Evolutionary conservation across 1,140 invertebrate species (phyloP), one percentile per base, ranked within the genome.

Genomic region (Trachymyrmex septentrionalis): DNA sequence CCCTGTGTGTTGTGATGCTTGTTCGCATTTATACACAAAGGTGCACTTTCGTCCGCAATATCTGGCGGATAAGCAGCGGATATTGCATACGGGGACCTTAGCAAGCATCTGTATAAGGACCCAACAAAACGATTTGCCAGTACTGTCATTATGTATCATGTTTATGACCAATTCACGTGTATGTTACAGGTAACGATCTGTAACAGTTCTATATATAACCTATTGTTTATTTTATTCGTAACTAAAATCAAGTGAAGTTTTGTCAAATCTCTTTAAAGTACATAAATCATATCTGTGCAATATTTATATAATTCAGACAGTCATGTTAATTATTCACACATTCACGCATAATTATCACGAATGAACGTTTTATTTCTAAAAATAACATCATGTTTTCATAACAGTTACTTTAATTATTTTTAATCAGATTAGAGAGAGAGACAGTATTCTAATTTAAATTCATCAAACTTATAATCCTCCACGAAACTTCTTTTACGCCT

Each of bases 11-110:
- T 19, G 64, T 55, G 64, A 55, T 30, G 21, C 48, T 19, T 71
- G 30, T 73, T 73, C 34, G 53, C 67, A 73, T 82, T 72, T 82
- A 16, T 21, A 72, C 19, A 38, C 80, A 48, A 72, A 82, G 34
- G 34, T 61, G 24, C 53, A 82, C 24, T 82, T 59, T 59, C 67
- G 53, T 48, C 53, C 53, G 19, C 19, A 72, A 38, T 82, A 73
- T 82, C 53, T 73, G 24, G 55, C 59, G 38, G 53, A 72, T 69
- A 69, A 21, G 14, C 14, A 53, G n/a, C 7, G 0, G 30, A 81
- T 82, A 82, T 73, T 73, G 24, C 67, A 59, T 21, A 14, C 27
- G 19, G 21, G 19, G 21, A 38, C 30, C 12, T 44, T 44, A 44
- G 38, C 38, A 44, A 44, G 38, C 1, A 44, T 44, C 21, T 44